Base-by-base conservation (phyloP, 2,113 vertebrate species). In the Xenopus laevis region DNA sequence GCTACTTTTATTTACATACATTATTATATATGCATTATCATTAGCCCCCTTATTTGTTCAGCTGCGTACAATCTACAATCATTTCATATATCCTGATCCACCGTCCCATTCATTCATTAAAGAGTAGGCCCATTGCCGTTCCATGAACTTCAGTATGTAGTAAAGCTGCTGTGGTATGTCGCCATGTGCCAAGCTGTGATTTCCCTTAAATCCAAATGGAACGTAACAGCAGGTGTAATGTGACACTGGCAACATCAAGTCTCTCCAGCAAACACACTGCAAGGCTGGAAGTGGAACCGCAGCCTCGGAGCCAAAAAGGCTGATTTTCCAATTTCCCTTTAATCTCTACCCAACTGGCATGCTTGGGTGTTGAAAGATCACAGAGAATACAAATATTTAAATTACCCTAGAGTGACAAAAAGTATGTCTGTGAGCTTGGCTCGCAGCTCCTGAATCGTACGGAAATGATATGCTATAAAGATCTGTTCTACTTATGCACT, bases 271-370 rank as follows among this genome's bases (percentile, higher is more conserved):
- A 70, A 80, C 52, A 58, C 70, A n/a, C 33, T 80, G 73, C 77
- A 66, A 66, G 79, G 13, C 10, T 80, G 70, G 18, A 64, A 77
- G 57, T 15, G 57, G 71, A 79, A 82, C 74, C 0, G 2, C 0
- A 0, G 47, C 58, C 50, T 71, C 76, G 63, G 47, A 80, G 73
- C 68, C 50, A 76, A 61, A n/a, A 81, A 59, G 71, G 47, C 58
- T 55, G 40, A 58, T 30, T 75, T 52, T 69, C 45, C 55, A 53
- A 68, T 61, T 77, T 81, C 65, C 68, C 60, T 77, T 77, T 77
- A 64, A 70, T 21, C 78, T 83, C 68, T 82, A 66, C 64, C 77
- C 66, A 78, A 73, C 60, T 74, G 71, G 71, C 71, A 73, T 60
- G 3, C 15, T 18, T 16, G 68, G 40, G 69, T 63, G 72, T 45